Evolutionary conservation across 92 coral and sea anemone genomes (phyloP), one percentile per base, ranked within the genome.

Genomic region (Siderastrea radians): DNA sequence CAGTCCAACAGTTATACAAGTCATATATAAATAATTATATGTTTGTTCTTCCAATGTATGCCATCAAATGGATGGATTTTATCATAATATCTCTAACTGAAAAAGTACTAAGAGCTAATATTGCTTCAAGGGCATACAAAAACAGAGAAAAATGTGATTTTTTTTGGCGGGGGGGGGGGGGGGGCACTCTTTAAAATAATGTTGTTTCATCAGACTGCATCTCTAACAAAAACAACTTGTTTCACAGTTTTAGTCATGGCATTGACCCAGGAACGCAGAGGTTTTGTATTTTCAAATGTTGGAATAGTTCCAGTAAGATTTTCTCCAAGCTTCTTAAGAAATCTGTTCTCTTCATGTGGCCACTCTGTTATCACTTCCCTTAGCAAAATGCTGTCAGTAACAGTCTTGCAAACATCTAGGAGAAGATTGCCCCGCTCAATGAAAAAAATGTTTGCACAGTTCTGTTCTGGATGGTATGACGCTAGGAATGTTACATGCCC

Each of bases 391-490:
- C 53, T 43, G 68, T 87, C 86, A 53, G 82, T 72, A 14, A 81
- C 52, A 16, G 72, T 53, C 72, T 88, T 82, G 55, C 72, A 76
- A 62, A 83, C 84, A 52, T 83, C 88, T 9, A 89, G 60, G 43
- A 83, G 79, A 76, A 89, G 84, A 57, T 75, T 77, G 59, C 76
- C 48, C 13, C 76, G 50, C 67, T 83, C 68, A 69, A 82, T 68
- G 16, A 83, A 67, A 83, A 83, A 82, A 55, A 83, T 5, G 80
- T 83, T 83, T 72, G 87, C 81, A 72, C 80, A 72, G 72, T 82
- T 89, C 63, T 66, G 81, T 83, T 89, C 88, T 26, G 92, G 92
- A 74, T 46, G 92, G 69, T 82, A 89, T 64, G 88, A 89, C 70
- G 75, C 55, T 59, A 82, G 72, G 70, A 89, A 89, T 38, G 80